phyloP scores from a whole-genome alignment of 2,888 invertebrate genomes.

The Calameuta idolon region DNA sequence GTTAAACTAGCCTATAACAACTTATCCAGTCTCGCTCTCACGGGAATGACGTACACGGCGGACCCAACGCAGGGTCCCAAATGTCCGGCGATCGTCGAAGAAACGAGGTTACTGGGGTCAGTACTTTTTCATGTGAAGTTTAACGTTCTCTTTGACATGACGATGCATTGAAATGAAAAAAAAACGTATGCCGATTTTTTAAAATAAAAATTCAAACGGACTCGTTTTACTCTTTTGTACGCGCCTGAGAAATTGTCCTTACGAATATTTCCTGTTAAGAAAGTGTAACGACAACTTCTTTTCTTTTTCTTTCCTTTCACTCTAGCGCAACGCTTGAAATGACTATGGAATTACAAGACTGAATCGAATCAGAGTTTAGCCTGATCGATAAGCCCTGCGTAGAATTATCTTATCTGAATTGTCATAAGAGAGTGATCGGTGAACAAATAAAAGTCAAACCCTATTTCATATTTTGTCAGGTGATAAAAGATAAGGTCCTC shows the following conservation, averaged over 20 bases:
- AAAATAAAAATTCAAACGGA: background rate
- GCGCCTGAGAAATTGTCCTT: background rate
- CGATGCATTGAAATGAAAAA: background rate
- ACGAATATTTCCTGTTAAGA: background rate
- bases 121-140: slow-evolving; percentile 5
- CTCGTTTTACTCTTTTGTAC: too few species aligned
- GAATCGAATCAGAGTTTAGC: background rate
- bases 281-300: background rate
- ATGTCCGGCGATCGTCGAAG: slow-evolving; percentile 8
- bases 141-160: background rate
- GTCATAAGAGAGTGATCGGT: background rate
- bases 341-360: background rate
- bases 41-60: slow-evolving; percentile 5
- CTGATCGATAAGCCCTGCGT: background rate
- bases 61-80: slow-evolving; percentile 9
- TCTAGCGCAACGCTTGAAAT: background rate
- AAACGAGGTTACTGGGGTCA: slow-evolving; percentile 20
- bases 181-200: background rate
- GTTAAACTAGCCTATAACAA: slow-evolving; percentile 12
- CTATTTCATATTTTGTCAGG: background rate
- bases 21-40: slow-evolving; percentile 6
- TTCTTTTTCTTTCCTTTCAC: background rate
- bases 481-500: background rate
- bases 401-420: background rate
- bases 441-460: background rate